Evolutionary conservation across 2,888 invertebrate genomes (phyloP).

Genomic region (Agapostemon virescens): DNA sequence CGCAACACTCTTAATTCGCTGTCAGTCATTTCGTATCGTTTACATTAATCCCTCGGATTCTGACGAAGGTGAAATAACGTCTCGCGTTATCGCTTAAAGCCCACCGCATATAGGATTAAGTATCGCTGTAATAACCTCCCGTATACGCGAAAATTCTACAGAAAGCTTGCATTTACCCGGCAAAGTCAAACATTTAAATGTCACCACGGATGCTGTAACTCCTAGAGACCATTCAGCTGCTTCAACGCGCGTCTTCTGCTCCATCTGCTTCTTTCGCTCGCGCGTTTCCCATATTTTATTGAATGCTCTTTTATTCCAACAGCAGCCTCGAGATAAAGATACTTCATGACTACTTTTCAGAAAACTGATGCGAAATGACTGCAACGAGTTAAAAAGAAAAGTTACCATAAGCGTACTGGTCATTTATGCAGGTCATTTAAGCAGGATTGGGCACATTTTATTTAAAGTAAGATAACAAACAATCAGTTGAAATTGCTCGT

Average conservation of each 20-base stretch:
- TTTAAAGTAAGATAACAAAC: too few relatives aligned
- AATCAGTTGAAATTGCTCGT: too few relatives aligned
- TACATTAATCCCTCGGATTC: slow-evolving; percentile 20
- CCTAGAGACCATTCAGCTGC: slow-evolving; percentile 7
- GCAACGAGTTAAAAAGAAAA: neutral
- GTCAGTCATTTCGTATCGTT: slow-evolving; percentile 14
- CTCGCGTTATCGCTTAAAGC: neutral
- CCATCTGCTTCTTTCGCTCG: slow-evolving; percentile 7
- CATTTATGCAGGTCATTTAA: too few relatives aligned
- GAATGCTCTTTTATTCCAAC: neutral
- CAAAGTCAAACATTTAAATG: slow-evolving; percentile 22
- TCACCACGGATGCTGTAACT: neutral
- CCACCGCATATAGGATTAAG: slow-evolving; percentile 8
- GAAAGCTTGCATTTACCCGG: neutral
- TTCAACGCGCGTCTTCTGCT: slow-evolving; percentile 21
- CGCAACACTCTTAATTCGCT: slow-evolving; percentile 1
- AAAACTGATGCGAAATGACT: neutral
- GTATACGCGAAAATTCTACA: slow-evolving; percentile 10
- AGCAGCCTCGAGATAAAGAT: neutral
- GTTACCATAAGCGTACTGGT: neutral
- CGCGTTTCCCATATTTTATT: slow-evolving; percentile 19
- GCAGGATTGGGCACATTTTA: too few relatives aligned
- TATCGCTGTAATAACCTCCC: slow-evolving; percentile 16
- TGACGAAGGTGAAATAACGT: slow-evolving; percentile 18
- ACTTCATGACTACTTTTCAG: neutral